Conservation (phyloP, 2,888 invertebrate genomes). For the Caenorhabditis sp. region DNA sequence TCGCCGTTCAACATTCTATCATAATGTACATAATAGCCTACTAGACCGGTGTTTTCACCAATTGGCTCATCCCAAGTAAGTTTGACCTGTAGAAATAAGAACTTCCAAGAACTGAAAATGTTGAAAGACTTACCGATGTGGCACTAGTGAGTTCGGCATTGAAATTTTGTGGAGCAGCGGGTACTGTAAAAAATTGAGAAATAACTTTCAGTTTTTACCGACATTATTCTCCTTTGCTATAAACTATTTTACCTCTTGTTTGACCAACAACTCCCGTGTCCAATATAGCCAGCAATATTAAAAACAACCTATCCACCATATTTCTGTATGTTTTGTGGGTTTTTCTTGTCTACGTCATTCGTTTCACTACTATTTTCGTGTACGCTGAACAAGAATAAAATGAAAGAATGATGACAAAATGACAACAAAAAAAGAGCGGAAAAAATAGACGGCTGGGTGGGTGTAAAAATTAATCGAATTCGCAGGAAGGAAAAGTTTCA, state of each 20-base stretch:
- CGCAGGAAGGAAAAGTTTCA: too few species aligned
- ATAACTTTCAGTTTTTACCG: not conserved
- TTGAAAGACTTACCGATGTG: conserved; percentile 82
- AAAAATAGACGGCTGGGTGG: not conserved
- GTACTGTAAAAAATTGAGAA: conserved; percentile 78
- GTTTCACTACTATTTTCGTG: too few species aligned
- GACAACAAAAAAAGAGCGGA: not conserved
- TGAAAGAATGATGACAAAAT: not conserved
- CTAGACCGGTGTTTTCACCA: conserved; percentile 87
- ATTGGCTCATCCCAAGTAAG: conserved; percentile 93
- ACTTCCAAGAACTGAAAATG: too few species aligned
- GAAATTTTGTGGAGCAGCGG: conserved; percentile 93
- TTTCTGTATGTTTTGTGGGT: not conserved
- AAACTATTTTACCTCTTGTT: not conserved
- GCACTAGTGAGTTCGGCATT: conserved; percentile 87
- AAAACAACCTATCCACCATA: not conserved
- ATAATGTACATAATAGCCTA: conserved; percentile 86
- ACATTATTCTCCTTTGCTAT: not conserved
- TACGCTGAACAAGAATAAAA: not conserved
- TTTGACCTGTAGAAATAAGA: conserved; percentile 78
- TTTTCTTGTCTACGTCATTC: not conserved
- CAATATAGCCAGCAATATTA: not conserved
- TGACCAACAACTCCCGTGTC: not conserved
- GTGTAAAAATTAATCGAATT: too few species aligned
- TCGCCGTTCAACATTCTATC: conserved; percentile 41